phyloP scores from a whole-genome alignment of 2,797 vertebrate genomes.

The Acrossocheilus wenchowensis region DNA sequence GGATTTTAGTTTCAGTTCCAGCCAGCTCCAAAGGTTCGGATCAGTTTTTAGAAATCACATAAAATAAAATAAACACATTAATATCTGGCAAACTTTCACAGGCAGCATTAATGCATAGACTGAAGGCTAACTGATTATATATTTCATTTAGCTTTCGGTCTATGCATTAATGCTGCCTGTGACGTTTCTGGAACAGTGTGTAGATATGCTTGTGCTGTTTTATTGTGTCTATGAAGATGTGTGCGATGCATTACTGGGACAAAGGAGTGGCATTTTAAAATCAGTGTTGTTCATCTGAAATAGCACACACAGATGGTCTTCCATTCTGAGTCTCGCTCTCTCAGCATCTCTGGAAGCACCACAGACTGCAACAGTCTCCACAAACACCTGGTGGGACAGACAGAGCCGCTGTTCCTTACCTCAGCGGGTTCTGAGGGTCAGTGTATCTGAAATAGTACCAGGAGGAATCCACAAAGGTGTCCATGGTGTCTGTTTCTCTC shows the following conservation, averaged over 20 bases:
- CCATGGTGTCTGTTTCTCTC: constrained; percentile 96
- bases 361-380: not conserved
- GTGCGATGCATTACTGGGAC: not conserved
- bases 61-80: not conserved
- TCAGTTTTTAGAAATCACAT: not conserved
- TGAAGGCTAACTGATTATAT: not conserved
- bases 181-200: not conserved
- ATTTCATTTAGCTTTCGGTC: not conserved
- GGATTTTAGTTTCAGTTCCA: too few species aligned
- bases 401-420: constrained; percentile 73
- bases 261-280: constrained; percentile 8
- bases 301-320: constrained; percentile 20
- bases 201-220: not conserved
- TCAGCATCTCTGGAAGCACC: constrained; percentile 3
- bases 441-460: constrained; percentile 98
- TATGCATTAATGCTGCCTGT: not conserved
- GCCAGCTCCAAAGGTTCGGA: not conserved
- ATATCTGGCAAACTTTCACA: not conserved
- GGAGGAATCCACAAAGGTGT: constrained; percentile 95
- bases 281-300: not conserved
- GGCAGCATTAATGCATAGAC: not conserved
- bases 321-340: not conserved
- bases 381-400: not conserved
- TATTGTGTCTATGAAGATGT: not conserved
- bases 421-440: constrained; percentile 86